These are phyloP conservation scores for Sebastes vulpes DNA, from an alignment of 2,797 vertebrate genomes.

Conservation along the genomic window DNA sequence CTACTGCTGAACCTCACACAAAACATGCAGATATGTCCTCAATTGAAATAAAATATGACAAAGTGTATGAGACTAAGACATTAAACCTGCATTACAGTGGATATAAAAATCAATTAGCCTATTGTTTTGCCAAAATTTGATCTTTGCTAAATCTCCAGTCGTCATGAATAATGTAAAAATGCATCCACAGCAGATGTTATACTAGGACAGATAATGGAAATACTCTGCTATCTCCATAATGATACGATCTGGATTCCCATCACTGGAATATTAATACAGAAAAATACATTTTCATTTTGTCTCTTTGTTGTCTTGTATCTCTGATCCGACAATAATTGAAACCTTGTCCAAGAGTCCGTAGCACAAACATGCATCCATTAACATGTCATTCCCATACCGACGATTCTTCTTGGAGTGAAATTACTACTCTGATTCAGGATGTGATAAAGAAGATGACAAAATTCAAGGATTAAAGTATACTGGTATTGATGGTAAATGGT, in stretches of 20 bases:
- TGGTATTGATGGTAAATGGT: background rate
- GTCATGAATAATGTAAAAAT: slow-evolving; percentile 21
- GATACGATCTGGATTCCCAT: slow-evolving; percentile 23
- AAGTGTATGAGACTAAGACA: background rate
- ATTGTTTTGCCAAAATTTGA: background rate
- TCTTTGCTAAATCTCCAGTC: background rate
- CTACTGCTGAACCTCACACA: slow-evolving; percentile 54
- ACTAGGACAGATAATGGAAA: slow-evolving; percentile 20
- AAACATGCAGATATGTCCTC: background rate
- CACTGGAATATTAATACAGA: slow-evolving; percentile 21
- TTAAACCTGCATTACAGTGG: background rate
- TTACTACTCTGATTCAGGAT: background rate
- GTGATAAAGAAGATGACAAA: background rate
- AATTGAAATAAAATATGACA: background rate
- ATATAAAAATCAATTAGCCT: background rate
- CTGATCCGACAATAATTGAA: slow-evolving; percentile 41
- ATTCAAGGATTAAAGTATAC: background rate
- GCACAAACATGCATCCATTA: slow-evolving; percentile 12
- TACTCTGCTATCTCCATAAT: background rate
- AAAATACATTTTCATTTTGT: background rate
- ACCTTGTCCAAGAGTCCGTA: background rate
- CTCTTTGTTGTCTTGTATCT: slow-evolving; percentile 24
- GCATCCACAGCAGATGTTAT: background rate
- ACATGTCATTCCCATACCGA: background rate
- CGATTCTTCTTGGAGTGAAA: slow-evolving; percentile 5